Evolutionary conservation across 1,140 invertebrate genomes (phyloP).

Genomic region (Coelopa frigida): DNA sequence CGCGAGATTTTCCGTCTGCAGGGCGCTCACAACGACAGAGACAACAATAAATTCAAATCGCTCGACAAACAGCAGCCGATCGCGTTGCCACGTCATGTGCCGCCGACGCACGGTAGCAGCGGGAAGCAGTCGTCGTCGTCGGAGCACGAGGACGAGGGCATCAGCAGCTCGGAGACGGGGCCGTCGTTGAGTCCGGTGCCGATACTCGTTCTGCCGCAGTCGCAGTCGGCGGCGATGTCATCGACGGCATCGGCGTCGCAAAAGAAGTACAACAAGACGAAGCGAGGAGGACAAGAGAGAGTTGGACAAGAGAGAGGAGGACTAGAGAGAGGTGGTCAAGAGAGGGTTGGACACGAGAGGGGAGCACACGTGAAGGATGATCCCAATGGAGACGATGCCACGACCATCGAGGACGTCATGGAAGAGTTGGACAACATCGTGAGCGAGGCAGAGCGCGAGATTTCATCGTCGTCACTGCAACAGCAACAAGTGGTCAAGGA

Average conservation of each 20-base stretch:
- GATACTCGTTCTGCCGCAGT: constrained; percentile 37
- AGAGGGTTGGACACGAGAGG: not conserved
- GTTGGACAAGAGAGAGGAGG: not conserved
- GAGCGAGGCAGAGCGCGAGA: constrained; percentile 72
- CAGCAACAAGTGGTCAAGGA: constrained; percentile 46
- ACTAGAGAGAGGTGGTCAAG: not conserved
- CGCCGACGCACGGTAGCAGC: constrained; percentile 22
- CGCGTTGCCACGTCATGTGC: constrained; percentile 36
- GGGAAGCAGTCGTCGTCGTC: constrained; percentile 58
- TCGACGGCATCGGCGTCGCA: constrained; percentile 5
- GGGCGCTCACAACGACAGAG: constrained; percentile 33
- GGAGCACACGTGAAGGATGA: constrained; percentile 4
- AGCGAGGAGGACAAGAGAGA: constrained; percentile 21
- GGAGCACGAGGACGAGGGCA: constrained; percentile 76
- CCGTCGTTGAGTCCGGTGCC: constrained; percentile 61
- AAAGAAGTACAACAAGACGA: no score
- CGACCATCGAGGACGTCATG: constrained; percentile 81
- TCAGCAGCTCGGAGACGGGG: constrained; percentile 66
- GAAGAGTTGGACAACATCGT: constrained; percentile 77
- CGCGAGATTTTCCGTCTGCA: constrained; percentile 48
- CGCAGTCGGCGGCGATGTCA: constrained; percentile 35
- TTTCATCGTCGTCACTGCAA: constrained; percentile 46
- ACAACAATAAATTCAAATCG: constrained; percentile 34
- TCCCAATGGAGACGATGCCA: constrained; percentile 62
- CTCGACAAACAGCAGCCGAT: constrained; percentile 39